Evolutionary conservation across 2,113 vertebrate genomes (phyloP), one percentile per base, ranked within the genome.

Genomic region (Orientallactaga bullata): DNA sequence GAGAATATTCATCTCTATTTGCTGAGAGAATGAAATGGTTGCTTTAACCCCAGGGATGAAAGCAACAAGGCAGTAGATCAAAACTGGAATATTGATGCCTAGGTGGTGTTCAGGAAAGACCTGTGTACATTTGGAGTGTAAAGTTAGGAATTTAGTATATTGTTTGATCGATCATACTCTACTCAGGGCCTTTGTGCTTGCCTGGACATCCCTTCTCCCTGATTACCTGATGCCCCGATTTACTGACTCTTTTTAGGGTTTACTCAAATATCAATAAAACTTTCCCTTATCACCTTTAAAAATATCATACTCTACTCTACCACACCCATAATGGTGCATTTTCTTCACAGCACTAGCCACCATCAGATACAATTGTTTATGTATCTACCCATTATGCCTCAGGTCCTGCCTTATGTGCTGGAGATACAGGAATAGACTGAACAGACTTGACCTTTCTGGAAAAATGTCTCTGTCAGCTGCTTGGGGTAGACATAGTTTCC

Each of bases 221-320:
- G 32, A 42, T n/a, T 58, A 30, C 28, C 55, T 95, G 7, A 18
- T n/a, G 18, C 35, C 7, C 71, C 69, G 24, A 79, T 90, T 81
- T 88, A 47, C 2, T 77, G 26, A 71, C 58, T 85, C 11, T 42
- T 76, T 88, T 72, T 26, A 2, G 3, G 74, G 21, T 87, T 85
- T 26, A 61, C 26, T 92, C 68, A 82, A 63, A 88, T 73, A 55
- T 79, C 28, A 83, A 47, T 51, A 92, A 89, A 91, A 65, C 35
- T 72, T 89, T 58, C 20, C 23, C 3, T 71, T 72, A 69, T n/a
- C 2, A 69, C 6, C 5, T 90, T 73, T 55, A 39, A 17, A 93
- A 89, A 24, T 3, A 47, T 61, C 32, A 77, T 28, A 79, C 5
- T 4, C 28, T 69, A 20, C 51, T 12, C 7, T 3, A n/a, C 37